Base-by-base conservation (phyloP, 2,797 vertebrate species). In the Myotis findleyi region DNA sequence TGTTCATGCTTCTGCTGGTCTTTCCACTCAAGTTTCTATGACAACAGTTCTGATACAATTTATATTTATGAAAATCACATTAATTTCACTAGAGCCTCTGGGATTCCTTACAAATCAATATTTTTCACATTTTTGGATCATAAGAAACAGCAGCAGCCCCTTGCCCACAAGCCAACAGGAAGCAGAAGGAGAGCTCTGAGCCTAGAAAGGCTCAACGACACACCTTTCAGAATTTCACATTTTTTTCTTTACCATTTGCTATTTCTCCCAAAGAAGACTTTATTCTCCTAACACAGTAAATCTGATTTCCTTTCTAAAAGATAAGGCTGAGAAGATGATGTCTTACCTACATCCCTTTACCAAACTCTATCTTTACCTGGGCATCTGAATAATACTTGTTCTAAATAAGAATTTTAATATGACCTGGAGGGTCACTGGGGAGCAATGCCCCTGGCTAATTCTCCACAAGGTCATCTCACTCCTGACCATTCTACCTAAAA, bases 1-100 rank as follows among this genome's bases (percentile, higher is more conserved):
- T 86, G 79, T 33, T 88, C 64, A 41, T 8, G 53, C 41, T 80
- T 87, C 77, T 77, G 76, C 88, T 94, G 7, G 62, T 93, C 82
- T 90, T 94, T 47, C 83, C 51, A 81, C 51, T 92, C 76, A 83
- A 23, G 86, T 96, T 88, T 86, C 85, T 94, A 62, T 91, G 94
- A 94, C 84, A 66, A 88, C 79, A 23, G 59, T n/a, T 93, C 73
- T 84, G 73, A 90, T 86, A 76, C 20, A 72, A 88, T 82, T 88
- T 89, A 44, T 94, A 89, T 92, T 92, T 96, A 88, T 88, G 51
- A 90, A 96, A 96, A 96, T 94, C 88, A 93, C 53, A 88, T 75
- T 90, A 66, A 96, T 94, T 96, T 96, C 77, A 79, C 57, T n/a
- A 66, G 55, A 33, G 30, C 88, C 69, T 91, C 23, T 17, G 87